Conservation (phyloP, 2,113 vertebrate species). For the Datnioides undecimradiatus region DNA sequence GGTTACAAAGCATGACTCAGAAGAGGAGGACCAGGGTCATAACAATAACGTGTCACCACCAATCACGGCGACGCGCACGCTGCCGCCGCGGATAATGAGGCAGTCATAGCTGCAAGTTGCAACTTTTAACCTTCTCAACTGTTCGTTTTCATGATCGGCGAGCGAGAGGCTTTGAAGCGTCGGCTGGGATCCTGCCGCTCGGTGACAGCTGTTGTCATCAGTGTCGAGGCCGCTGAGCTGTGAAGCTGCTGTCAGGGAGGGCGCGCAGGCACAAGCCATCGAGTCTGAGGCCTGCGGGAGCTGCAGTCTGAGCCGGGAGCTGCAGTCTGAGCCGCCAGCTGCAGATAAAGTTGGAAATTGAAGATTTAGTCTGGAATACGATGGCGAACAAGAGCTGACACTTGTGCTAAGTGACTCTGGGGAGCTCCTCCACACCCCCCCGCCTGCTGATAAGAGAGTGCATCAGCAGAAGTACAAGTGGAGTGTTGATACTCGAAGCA, state of each 20-base stretch:
- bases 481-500: constrained; percentile 55
- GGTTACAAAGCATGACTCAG: constrained; percentile 59
- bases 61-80: constrained; percentile 9
- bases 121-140: constrained; percentile 15
- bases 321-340: constrained; percentile 2
- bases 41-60: constrained; percentile 20
- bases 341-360: constrained; percentile 38
- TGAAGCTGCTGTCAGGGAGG: constrained; percentile 66
- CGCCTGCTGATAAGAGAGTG: constrained; percentile 76
- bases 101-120: constrained; percentile 18
- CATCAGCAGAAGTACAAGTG: constrained; percentile 54
- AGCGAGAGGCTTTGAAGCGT: constrained; percentile 50
- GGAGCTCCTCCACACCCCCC: constrained; percentile 74
- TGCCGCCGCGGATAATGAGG: constrained; percentile 24
- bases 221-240: constrained; percentile 63
- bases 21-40: constrained; percentile 26
- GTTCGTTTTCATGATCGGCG: constrained; percentile 23
- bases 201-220: constrained; percentile 75
- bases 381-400: constrained; percentile 1
- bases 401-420: constrained; percentile 27
- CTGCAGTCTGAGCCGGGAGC: neutral
- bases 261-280: constrained; percentile 58
- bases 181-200: constrained; percentile 59
- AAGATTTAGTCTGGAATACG: constrained; percentile 28
- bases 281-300: constrained; percentile 25